Conservation (phyloP, 2,113 vertebrate species). For the Carollia perspicillata region DNA sequence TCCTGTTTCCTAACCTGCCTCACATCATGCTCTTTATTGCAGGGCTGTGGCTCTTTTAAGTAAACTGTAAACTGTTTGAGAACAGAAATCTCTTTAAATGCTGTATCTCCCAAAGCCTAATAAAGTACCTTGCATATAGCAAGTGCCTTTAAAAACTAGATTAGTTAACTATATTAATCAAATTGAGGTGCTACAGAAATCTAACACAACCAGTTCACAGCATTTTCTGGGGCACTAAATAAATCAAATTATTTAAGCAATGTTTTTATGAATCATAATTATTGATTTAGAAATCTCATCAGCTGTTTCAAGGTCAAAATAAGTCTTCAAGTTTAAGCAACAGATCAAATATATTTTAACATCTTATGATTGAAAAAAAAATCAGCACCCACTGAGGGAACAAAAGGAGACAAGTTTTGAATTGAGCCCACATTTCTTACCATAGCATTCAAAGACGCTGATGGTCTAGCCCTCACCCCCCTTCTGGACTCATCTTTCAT, state of each 20-base stretch:
- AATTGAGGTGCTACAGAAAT: neutral
- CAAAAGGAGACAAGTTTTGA: neutral
- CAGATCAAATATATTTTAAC: neutral
- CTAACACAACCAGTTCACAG: neutral
- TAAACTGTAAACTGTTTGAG: neutral
- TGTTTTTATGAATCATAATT: neutral
- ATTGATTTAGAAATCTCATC: conserved; percentile 4
- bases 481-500: neutral
- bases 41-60: neutral
- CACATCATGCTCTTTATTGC: neutral
- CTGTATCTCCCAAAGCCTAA: neutral
- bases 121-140: neutral
- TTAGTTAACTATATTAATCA: conserved; percentile 21
- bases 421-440: neutral
- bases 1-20: neutral
- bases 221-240: neutral
- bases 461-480: neutral
- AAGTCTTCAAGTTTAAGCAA: neutral
- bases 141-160: neutral
- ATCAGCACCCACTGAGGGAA: neutral
- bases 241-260: neutral
- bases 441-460: neutral
- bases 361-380: neutral
- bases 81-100: neutral
- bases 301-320: neutral